Base-by-base conservation (phyloP, 1,140 invertebrate genomes). In the Globodera rostochiensis region DNA sequence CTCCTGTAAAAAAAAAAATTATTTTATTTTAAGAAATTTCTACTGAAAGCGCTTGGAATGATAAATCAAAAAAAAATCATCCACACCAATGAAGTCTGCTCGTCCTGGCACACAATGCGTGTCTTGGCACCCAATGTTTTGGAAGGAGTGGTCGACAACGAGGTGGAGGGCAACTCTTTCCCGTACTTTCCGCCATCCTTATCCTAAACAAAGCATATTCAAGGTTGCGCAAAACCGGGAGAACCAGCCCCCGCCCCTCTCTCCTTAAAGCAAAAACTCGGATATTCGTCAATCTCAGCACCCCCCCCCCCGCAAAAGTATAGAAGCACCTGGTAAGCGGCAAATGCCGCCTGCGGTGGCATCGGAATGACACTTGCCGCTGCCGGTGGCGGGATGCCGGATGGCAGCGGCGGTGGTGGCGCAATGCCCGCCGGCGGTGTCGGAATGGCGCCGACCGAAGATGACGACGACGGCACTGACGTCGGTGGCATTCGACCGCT, bases 51-150 rank as follows among this genome's bases (percentile, higher is more conserved):
- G 36, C 36, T 36, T 36, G 25, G 25, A 25, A 25, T 25, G 25
- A 25, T 25, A 25, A 25, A 25, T 36, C 2, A 0, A 36, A 36
- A 36, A 36, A 36, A 36, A 36, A 36, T 2, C 36, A 36, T 36
- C 36, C 36, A 36, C 36, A 92, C 91, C 90, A 92, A 79, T 45
- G 91, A 92, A 45, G 91, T 90, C 79, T 91, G 90, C 80, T 92
- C 91, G 85, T 92, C 91, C 45, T 91, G 91, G 82, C 91, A 91
- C 75, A 92, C 89, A 77, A 92, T 89, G 83, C 90, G 90, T 71
- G 91, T 91, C 66, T 87, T 90, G 86, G 91, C 90, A 11, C 84
- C 80, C 74, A 90, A 86, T 80, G 90, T 89, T 81, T 91, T 90
- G 49, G 90, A 89, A 15, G 85, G 87, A 8, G 90, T 89, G 67